Conservation (phyloP, 1,140 invertebrate genomes). For the Streblospio benedicti region DNA sequence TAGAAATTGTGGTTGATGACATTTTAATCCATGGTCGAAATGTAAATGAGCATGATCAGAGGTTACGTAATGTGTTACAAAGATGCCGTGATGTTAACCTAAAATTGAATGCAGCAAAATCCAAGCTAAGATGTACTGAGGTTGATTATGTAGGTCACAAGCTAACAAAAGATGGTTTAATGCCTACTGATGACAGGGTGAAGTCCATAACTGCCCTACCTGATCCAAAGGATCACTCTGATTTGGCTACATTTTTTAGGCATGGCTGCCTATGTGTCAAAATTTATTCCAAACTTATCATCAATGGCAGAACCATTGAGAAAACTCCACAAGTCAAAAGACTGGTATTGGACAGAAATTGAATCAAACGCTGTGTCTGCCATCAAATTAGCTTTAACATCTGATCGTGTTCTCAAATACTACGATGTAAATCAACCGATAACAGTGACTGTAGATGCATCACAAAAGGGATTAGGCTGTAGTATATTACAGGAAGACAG, state of each 20-base stretch:
- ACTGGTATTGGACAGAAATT: background rate
- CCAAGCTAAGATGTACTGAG: background rate
- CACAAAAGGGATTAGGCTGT: constrained; percentile 38
- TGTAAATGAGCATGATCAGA: too few relatives aligned
- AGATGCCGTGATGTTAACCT: background rate
- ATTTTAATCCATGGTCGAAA: too few relatives aligned
- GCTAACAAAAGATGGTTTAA: background rate
- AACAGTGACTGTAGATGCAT: too few relatives aligned
- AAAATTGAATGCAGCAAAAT: constrained; percentile 3
- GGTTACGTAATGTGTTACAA: constrained; percentile 4
- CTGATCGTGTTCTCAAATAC: background rate
- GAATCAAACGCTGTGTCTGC: background rate
- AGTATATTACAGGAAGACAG: constrained; percentile 44
- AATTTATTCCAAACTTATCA: constrained; percentile 23
- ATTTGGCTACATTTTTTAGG: constrained; percentile 13
- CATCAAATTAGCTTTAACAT: background rate
- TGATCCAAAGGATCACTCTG: constrained; percentile 17
- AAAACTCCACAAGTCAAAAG: constrained; percentile 6
- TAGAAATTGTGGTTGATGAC: too few relatives aligned
- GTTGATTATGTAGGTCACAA: background rate
- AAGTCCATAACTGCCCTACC: constrained; percentile 28
- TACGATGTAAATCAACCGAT: too few relatives aligned
- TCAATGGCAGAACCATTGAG: constrained; percentile 21
- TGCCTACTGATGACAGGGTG: too few relatives aligned
- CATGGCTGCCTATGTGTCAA: background rate